Percentiles rank a stretch among this genome's conserved stretches.
phyloP scores from a whole-genome alignment of 2,888 invertebrate genomes.

The Drosophila putrida region DNA sequence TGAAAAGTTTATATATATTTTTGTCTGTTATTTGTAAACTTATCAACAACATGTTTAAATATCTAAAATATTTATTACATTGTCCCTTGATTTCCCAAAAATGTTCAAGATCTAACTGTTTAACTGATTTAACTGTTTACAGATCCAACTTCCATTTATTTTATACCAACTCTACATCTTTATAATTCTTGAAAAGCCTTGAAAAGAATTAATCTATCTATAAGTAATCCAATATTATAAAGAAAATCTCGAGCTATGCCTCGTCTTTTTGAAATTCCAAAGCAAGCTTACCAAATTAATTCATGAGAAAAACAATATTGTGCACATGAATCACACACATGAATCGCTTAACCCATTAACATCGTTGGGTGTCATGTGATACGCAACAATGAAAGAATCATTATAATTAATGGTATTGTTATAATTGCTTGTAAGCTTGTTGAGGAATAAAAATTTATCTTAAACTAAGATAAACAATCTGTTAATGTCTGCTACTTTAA shows the following conservation, averaged over 20 bases:
- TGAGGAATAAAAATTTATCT: background rate
- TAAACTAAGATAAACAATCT: background rate
- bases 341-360: slow-evolving; percentile 6
- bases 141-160: no score
- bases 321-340: slow-evolving; percentile 11
- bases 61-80: background rate
- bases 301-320: slow-evolving; percentile 6
- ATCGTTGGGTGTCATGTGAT: slow-evolving; percentile 6
- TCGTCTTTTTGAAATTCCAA: no score
- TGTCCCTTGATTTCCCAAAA: no score
- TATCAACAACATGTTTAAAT: background rate
- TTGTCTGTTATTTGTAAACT: background rate
- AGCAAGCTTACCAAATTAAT: slow-evolving; percentile 6
- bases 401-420: slow-evolving; percentile 4
- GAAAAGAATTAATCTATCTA: no score
- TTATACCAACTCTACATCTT: no score
- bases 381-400: background rate
- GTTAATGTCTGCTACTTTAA: no score
- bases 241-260: background rate
- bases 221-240: no score
- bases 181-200: no score
- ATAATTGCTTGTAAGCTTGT: background rate
- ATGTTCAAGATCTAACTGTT: no score
- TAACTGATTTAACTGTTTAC: no score
- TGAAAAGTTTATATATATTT: background rate